Evolutionary conservation across 2,113 vertebrate species (phyloP).

Genomic region (Chlorodrepanis virens): DNA sequence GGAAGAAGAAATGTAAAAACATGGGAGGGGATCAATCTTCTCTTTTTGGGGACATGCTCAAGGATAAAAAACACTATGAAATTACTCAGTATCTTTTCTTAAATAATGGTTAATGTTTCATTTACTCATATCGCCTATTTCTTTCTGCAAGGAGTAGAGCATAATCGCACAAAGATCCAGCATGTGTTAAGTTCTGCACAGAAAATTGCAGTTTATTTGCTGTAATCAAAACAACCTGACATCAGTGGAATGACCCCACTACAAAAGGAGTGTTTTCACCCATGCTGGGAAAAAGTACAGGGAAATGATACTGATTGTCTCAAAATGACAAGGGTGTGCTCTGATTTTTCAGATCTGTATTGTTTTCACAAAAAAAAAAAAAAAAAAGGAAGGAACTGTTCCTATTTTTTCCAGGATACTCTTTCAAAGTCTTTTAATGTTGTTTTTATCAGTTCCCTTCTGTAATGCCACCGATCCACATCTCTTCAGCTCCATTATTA

Average conservation of each 20-base stretch:
- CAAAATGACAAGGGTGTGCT: background rate
- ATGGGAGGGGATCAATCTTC: accelerated
- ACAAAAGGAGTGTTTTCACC: background rate
- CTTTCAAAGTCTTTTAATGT: background rate
- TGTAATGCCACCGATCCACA: background rate
- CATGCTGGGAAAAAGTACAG: background rate
- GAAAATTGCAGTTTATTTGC: background rate
- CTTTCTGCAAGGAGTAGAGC: background rate
- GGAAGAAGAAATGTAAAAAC: background rate
- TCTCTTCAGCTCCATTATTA: background rate
- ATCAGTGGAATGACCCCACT: background rate
- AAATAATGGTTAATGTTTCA: background rate
- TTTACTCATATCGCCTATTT: background rate
- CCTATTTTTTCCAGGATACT: background rate
- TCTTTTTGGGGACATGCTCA: background rate
- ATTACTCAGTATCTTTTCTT: background rate
- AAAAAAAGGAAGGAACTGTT: background rate
- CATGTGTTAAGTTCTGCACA: background rate
- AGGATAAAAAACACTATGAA: background rate
- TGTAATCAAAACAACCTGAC: background rate
- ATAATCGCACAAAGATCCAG: background rate
- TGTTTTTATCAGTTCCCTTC: background rate
- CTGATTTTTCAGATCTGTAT: background rate
- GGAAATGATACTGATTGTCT: background rate
- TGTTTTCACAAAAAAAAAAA: background rate